Base-by-base conservation (phyloP, 2,888 invertebrate genomes). In the Deilephila elpenor region DNA sequence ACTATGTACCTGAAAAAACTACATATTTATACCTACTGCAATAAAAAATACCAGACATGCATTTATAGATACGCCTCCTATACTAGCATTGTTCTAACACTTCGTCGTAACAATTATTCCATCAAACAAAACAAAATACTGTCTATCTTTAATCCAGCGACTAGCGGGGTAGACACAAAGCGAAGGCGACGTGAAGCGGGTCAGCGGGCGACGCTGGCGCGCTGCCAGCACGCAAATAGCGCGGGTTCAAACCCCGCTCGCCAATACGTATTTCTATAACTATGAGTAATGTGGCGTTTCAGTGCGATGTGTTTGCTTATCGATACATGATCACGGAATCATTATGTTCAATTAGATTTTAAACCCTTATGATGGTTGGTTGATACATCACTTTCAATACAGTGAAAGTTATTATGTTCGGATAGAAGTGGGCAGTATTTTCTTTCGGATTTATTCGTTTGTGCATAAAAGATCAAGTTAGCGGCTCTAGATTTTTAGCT, bases 211-310 rank as follows among this genome's bases (percentile, higher is more conserved):
- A 77, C 83, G 79, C 78, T 93, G 92, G 92, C 91, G 78, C 77
- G 72, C 75, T 75, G 92, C 93, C 92, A 93, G 80, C 78, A 81
- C 87, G 81, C 84, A 89, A 91, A 93, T 93, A 93, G 90, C 82
- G 80, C 83, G 91, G 89, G 93, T 92, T 93, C 93, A 91, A 87
- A 86, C 90, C 89, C 92, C 88, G 91, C 85, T 88, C 89, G 89
- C 89, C 88, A 90, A 91, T 88, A 88, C 83, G 88, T 91, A 91
- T 91, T 90, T 88, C 86, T 86, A 89, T 85, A 83, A 76, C 78
- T 73, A 83, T 93, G 93, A 93, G 82, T 92, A 92, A 91, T 67
- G 67, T 67, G 51, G 25, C 25, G 67, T 67, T 67, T 51, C 25
- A 25, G 51, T 29, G 25, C 25, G 44, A 20, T 44, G 37, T 34